A percentile compares a stretch with the other conserved stretches of the same genome.
These are phyloP conservation scores for Psittacus erithacus DNA, from an alignment of 2,113 vertebrate genomes.

Conservation along the genomic window DNA sequence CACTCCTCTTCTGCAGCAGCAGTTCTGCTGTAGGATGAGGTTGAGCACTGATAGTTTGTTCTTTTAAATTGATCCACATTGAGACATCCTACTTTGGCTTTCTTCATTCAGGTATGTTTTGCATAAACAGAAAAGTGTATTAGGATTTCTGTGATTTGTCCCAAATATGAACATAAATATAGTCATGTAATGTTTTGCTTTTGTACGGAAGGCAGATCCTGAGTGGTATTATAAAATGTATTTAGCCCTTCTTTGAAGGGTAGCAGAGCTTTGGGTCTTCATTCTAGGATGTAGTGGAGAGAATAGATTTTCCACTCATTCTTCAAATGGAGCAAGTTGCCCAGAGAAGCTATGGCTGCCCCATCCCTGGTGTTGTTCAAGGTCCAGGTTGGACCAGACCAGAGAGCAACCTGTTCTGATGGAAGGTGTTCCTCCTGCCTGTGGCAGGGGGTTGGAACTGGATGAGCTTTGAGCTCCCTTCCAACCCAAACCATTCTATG, in stretches of 20 bases:
- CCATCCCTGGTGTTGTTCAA: background rate
- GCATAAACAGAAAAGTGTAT: background rate
- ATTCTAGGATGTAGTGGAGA: background rate
- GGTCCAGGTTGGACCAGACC: background rate
- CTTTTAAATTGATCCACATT: background rate
- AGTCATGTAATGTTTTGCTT: background rate
- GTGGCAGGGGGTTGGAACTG: background rate
- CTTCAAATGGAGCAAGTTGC: background rate
- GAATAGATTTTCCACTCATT: background rate
- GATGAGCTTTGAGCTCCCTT: background rate
- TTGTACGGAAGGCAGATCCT: background rate
- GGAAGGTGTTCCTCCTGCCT: background rate
- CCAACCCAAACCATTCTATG: background rate
- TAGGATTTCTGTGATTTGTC: background rate
- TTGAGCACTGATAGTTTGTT: background rate
- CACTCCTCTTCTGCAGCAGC: background rate
- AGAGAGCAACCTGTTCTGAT: background rate
- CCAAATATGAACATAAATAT: background rate
- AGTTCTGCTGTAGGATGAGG: background rate
- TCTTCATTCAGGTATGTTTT: background rate
- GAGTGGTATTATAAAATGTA: background rate
- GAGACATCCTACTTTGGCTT: background rate
- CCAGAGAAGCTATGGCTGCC: background rate
- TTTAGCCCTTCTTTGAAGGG: background rate
- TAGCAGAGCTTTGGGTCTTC: background rate